Percentiles rank a stretch among this genome's conserved stretches.
Evolutionary conservation across 2,888 invertebrate genomes (phyloP).

Genomic region (Drosophila fungiperda): DNA sequence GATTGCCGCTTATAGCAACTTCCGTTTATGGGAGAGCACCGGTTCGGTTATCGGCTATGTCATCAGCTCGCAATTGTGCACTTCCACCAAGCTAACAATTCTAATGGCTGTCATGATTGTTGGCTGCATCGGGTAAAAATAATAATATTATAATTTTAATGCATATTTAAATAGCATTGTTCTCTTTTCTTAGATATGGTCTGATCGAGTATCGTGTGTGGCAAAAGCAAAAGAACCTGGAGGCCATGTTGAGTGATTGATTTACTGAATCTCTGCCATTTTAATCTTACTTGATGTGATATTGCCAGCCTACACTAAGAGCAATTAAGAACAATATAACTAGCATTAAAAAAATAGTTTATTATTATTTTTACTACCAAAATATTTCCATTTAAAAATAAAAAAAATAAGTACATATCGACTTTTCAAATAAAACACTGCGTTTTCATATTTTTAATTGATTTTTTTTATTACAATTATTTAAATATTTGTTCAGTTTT

Average conservation of each 20-base stretch:
- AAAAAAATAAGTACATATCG: background rate
- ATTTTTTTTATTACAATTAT: slow-evolving; percentile 80
- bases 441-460: slow-evolving; percentile 52
- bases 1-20: slow-evolving; percentile 96
- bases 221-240: slow-evolving; percentile 74
- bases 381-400: background rate
- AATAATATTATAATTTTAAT: background rate
- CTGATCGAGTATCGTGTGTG: slow-evolving; percentile 81
- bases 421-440: slow-evolving; percentile 12
- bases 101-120: slow-evolving; percentile 89
- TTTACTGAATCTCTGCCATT: slow-evolving; percentile 8
- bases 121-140: slow-evolving; percentile 90
- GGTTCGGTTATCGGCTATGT: slow-evolving; percentile 95
- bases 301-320: slow-evolving; percentile 45
- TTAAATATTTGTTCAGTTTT: slow-evolving; percentile 76
- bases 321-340: slow-evolving; percentile 41
- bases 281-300: slow-evolving; percentile 49
- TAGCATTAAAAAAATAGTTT: slow-evolving; percentile 2
- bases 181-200: slow-evolving; percentile 72
- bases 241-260: slow-evolving; percentile 68
- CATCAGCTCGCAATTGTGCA: slow-evolving; percentile 91
- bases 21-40: slow-evolving; percentile 95
- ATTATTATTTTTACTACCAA: background rate
- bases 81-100: slow-evolving; percentile 89
- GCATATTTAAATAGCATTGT: background rate